Evolutionary conservation across 2,113 vertebrate species (phyloP).

Genomic region (Microcebus lehilahytsara): DNA sequence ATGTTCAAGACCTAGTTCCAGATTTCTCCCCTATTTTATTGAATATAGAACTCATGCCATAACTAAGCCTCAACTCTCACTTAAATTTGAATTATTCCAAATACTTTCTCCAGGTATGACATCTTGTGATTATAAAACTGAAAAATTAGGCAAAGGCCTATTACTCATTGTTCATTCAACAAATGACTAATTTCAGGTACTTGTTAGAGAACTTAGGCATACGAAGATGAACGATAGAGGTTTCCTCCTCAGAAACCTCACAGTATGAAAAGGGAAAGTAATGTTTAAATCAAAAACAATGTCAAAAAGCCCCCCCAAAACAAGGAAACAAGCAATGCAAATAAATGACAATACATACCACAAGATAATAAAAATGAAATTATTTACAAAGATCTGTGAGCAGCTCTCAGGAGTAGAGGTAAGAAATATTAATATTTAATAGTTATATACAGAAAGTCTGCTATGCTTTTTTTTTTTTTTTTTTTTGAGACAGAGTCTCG

Average conservation of each 20-base stretch:
- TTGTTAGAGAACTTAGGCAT: background rate
- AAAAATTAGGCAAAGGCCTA: background rate
- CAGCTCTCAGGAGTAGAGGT: background rate
- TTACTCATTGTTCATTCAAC: background rate
- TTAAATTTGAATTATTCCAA: background rate
- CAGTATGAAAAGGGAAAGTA: background rate
- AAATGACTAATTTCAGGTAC: background rate
- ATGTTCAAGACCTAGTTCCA: background rate
- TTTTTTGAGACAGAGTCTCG: too few relatives aligned
- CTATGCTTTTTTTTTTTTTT: too few relatives aligned
- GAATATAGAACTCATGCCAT: background rate
- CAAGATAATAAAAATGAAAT: background rate
- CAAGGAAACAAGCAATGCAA: background rate
- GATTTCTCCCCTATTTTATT: background rate
- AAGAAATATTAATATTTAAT: background rate
- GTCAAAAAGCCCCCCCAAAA: background rate
- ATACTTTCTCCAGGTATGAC: background rate
- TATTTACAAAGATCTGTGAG: background rate
- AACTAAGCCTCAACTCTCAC: background rate
- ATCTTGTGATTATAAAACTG: background rate
- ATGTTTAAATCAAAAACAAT: background rate
- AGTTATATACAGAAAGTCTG: background rate
- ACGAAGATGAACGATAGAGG: background rate
- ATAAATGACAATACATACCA: background rate
- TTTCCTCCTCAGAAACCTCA: constrained; percentile 3